Conservation (phyloP, 2,797 vertebrate species). For the Sebastes oblongus region DNA sequence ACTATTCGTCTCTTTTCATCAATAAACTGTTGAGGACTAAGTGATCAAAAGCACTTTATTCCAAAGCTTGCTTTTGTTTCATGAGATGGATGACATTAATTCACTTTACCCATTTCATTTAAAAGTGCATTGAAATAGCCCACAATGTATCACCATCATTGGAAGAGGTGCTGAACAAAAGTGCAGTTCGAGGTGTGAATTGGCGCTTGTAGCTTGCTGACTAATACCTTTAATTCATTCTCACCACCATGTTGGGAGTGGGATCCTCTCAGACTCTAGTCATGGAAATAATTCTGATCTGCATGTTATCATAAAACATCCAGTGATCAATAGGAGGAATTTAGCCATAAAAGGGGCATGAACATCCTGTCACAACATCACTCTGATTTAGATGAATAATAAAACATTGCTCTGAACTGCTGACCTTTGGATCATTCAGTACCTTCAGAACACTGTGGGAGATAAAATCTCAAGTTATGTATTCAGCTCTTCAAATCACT, state of each 20-base stretch:
- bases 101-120: not conserved
- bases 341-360: not conserved
- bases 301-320: not conserved
- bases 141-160: not conserved
- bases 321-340: not conserved
- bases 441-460: not conserved
- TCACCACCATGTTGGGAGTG: not conserved
- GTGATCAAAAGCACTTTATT: not conserved
- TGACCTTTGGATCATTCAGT: not conserved
- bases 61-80: not conserved
- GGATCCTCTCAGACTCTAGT: not conserved
- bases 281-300: not conserved
- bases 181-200: conserved; percentile 2
- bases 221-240: not conserved
- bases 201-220: conserved; percentile 7
- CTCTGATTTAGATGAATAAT: not conserved
- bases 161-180: not conserved
- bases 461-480: not conserved
- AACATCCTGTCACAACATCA: not conserved
- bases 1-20: not conserved
- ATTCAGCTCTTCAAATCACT: not conserved
- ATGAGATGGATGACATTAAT: not conserved
- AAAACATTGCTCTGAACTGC: not conserved
- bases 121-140: not conserved
- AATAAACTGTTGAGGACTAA: not conserved